A percentile compares a stretch with the other conserved stretches of the same genome.
Evolutionary conservation across 2,113 vertebrate genomes (phyloP).

Genomic region (Herpetotheres cachinnans): DNA sequence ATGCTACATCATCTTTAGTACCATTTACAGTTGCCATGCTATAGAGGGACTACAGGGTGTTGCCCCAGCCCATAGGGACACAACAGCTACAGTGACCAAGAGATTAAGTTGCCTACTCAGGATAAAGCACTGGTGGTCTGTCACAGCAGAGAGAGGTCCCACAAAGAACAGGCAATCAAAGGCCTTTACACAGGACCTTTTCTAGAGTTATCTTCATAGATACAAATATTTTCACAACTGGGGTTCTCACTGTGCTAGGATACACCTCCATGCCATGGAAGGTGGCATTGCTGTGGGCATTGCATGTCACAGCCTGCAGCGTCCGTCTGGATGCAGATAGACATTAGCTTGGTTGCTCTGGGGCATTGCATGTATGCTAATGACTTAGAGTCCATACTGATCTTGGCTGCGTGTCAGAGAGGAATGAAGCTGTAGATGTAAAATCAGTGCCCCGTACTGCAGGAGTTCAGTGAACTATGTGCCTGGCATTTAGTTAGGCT

Average conservation of each 20-base stretch:
- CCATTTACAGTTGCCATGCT: neutral
- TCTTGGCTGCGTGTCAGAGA: neutral
- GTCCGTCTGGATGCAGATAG: neutral
- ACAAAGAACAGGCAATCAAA: neutral
- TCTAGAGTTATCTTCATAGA: neutral
- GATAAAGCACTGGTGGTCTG: neutral
- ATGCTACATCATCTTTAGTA: neutral
- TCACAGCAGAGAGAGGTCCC: neutral
- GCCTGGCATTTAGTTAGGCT: neutral
- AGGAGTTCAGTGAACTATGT: neutral
- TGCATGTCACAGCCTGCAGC: neutral
- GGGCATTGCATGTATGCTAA: neutral
- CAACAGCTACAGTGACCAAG: neutral
- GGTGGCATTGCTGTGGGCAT: neutral
- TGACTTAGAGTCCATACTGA: neutral
- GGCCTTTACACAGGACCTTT: neutral
- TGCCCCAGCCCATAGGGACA: neutral
- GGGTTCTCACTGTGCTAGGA: neutral
- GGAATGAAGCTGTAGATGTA: constrained; percentile 19
- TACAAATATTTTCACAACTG: neutral
- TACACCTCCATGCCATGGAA: fast-evolving
- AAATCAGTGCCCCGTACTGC: neutral
- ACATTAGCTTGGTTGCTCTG: neutral
- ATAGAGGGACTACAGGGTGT: neutral
- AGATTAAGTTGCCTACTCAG: neutral